Conservation (phyloP, 2,797 vertebrate genomes). For the Sardinella longiceps region DNA sequence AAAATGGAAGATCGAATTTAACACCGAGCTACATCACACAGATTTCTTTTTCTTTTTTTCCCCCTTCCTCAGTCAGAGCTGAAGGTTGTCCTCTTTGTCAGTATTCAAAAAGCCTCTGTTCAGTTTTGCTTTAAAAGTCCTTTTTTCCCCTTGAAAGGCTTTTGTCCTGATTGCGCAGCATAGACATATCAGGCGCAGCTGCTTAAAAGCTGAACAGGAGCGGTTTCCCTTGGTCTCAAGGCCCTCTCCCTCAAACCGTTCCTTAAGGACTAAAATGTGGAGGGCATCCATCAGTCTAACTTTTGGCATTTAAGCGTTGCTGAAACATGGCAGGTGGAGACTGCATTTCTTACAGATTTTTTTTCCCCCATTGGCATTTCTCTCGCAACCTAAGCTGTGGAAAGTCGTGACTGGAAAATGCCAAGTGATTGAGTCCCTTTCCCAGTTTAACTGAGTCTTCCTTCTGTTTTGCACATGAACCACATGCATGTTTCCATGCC, state of each 20-base stretch:
- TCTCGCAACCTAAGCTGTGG: not conserved
- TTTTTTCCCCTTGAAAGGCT: not conserved
- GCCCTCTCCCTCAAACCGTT: not conserved
- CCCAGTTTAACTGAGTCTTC: too few species aligned
- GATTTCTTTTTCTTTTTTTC: not conserved
- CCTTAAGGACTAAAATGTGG: not conserved
- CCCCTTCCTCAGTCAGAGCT: not conserved
- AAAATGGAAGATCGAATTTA: not conserved
- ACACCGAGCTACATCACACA: not conserved
- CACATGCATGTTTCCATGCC: not conserved
- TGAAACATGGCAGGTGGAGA: slow-evolving; percentile 38
- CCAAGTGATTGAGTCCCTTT: too few species aligned
- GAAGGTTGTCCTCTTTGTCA: not conserved
- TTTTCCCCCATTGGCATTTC: too few species aligned
- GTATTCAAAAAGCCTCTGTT: not conserved
- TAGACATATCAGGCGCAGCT: not conserved
- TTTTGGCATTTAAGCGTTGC: slow-evolving; percentile 39
- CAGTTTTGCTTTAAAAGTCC: not conserved
- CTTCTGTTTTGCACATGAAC: not conserved
- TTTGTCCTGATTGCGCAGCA: not conserved
- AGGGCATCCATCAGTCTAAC: slow-evolving; percentile 22
- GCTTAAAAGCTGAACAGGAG: not conserved
- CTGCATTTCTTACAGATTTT: slow-evolving; percentile 5
- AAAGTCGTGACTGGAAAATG: not conserved
- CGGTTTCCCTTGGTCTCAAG: not conserved